phyloP scores from a whole-genome alignment of 2,113 vertebrate genomes.

The Sturnira hondurensis region DNA sequence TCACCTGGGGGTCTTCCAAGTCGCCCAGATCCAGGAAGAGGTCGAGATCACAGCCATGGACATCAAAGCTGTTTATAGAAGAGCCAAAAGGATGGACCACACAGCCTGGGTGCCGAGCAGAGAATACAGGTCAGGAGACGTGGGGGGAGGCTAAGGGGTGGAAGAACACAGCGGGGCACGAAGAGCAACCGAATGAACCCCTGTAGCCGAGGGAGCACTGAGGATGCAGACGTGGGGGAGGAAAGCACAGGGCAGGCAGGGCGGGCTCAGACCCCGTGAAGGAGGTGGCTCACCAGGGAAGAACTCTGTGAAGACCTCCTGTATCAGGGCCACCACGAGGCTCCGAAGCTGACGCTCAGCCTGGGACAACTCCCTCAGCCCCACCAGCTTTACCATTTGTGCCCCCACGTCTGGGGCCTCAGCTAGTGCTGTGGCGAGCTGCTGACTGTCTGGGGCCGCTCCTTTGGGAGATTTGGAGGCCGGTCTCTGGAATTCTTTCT shows the following conservation, averaged over 20 bases:
- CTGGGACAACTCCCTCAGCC: constrained; percentile 85
- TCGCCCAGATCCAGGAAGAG: constrained; percentile 91
- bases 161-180: neutral
- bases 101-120: constrained; percentile 81
- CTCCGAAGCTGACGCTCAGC: constrained; percentile 84
- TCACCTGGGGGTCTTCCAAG: constrained; percentile 86
- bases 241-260: neutral
- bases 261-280: neutral
- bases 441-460: constrained; percentile 66
- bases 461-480: constrained; percentile 77
- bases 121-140: neutral
- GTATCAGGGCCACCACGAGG: constrained; percentile 88
- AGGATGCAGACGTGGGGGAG: accelerated
- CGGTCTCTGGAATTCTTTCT: constrained; percentile 88
- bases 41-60: constrained; percentile 92
- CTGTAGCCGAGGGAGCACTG: neutral
- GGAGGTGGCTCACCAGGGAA: constrained; percentile 85
- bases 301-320: constrained; percentile 92
- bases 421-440: constrained; percentile 80
- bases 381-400: constrained; percentile 86
- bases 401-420: constrained; percentile 83
- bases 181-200: neutral
- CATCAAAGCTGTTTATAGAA: constrained; percentile 89
- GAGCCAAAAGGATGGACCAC: constrained; percentile 90
- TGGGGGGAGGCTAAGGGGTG: neutral